Evolutionary conservation across 2,888 invertebrate genomes (phyloP).

Genomic region (Chaitophorus viminalis): DNA sequence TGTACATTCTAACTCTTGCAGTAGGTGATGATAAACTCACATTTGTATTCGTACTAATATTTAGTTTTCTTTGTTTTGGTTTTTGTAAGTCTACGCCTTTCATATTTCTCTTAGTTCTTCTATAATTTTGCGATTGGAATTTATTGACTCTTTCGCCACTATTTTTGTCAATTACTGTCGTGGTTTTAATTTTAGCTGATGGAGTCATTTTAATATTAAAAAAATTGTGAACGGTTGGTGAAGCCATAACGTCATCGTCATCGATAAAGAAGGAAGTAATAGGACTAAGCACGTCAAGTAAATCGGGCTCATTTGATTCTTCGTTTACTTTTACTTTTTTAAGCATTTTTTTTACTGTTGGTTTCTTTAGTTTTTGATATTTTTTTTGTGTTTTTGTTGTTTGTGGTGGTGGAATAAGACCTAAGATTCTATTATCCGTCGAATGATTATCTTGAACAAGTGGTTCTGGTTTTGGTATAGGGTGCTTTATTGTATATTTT

Average conservation of each 20-base stretch:
- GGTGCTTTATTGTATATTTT: constrained; percentile 33
- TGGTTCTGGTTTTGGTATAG: neutral
- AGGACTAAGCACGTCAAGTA: constrained; percentile 46
- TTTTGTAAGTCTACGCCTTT: constrained; percentile 51
- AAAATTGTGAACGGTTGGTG: constrained; percentile 37
- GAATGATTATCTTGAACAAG: neutral
- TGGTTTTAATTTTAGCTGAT: constrained; percentile 5
- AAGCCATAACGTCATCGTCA: neutral
- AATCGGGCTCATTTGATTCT: constrained; percentile 15
- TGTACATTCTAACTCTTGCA: constrained; percentile 40
- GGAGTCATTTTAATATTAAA: constrained; percentile 55
- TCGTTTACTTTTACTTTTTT: constrained; percentile 30
- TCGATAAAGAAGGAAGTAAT: constrained; percentile 36
- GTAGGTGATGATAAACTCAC: constrained; percentile 42
- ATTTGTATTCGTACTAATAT: neutral
- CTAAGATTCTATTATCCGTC: constrained; percentile 35
- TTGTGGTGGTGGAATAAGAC: constrained; percentile 41
- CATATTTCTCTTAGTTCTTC: constrained; percentile 51
- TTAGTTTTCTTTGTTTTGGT: constrained; percentile 36
- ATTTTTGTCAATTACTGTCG: neutral
- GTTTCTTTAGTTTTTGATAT: constrained; percentile 16
- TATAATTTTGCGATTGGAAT: constrained; percentile 27
- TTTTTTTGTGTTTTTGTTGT: neutral
- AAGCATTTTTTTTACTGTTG: neutral
- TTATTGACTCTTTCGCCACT: neutral